These are phyloP conservation scores for Cepaea hortensis DNA, from an alignment of 2,888 invertebrate genomes.

Conservation along the genomic window DNA sequence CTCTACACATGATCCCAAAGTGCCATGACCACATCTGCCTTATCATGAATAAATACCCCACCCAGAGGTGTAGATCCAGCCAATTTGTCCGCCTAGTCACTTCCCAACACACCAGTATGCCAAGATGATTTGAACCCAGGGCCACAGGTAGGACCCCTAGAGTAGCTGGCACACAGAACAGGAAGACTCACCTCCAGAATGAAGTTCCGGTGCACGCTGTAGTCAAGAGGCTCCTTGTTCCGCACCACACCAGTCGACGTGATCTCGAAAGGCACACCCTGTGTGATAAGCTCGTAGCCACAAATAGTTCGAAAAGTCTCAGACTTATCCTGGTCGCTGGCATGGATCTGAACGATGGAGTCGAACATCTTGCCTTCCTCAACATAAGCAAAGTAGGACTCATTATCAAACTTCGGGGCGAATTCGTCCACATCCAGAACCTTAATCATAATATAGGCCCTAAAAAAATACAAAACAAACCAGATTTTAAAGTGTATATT, in stretches of 20 bases:
- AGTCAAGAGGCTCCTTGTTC: constrained; percentile 94
- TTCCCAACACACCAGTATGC: no score
- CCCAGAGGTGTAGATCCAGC: no score
- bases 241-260: constrained; percentile 91
- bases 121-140: no score
- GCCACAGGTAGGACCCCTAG: no score
- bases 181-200: constrained; percentile 81
- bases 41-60: no score
- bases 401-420: constrained; percentile 92
- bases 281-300: constrained; percentile 95
- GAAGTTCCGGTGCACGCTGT: constrained; percentile 90
- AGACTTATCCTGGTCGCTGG: constrained; percentile 94
- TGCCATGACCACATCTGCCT: no score
- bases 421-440: constrained; percentile 97
- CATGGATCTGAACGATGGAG: constrained; percentile 92
- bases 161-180: no score
- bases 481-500: background rate
- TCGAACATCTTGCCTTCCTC: constrained; percentile 87
- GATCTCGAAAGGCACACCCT: constrained; percentile 92
- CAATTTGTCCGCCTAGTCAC: no score
- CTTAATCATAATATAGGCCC: constrained; percentile 93
- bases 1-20: no score
- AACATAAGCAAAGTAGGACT: constrained; percentile 91
- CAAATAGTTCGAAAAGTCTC: constrained; percentile 96
- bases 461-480: constrained; percentile 73